Evolutionary conservation across 1,140 invertebrate species (phyloP).

Genomic region (Drosophila hydei): DNA sequence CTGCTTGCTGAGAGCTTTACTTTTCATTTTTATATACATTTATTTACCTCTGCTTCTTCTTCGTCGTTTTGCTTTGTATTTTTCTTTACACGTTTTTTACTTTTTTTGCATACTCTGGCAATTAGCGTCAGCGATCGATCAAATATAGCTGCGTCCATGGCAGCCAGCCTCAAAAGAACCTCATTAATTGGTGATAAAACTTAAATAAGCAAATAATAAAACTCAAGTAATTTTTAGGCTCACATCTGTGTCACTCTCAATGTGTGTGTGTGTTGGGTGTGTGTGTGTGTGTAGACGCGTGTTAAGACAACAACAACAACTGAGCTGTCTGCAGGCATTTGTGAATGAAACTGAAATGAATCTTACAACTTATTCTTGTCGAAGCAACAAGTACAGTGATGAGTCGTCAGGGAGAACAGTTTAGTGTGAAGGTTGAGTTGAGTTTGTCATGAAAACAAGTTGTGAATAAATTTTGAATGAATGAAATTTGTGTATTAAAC

Average conservation of each 20-base stretch:
- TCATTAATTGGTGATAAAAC: constrained; percentile 80
- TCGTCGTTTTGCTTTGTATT: neutral
- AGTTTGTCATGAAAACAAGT: no score
- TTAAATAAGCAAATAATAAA: constrained; percentile 82
- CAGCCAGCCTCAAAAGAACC: constrained; percentile 26
- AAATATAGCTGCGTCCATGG: constrained; percentile 46
- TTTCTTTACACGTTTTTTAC: constrained; percentile 4
- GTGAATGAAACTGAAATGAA: constrained; percentile 1
- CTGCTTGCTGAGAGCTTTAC: constrained; percentile 7
- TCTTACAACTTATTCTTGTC: neutral
- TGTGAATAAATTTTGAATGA: no score
- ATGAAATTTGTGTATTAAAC: no score
- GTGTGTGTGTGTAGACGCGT: neutral
- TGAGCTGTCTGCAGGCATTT: neutral
- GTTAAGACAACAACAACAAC: no score
- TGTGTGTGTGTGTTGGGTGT: neutral
- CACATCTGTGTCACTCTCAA: constrained; percentile 36
- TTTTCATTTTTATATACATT: constrained; percentile 32
- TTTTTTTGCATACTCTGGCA: constrained; percentile 61
- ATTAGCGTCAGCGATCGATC: constrained; percentile 71
- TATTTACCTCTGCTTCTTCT: constrained; percentile 10
- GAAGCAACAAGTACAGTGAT: constrained; percentile 1
- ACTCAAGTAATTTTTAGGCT: constrained; percentile 61
- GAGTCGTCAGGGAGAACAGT: neutral
- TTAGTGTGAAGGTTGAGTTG: neutral